Evolutionary conservation across 2,888 invertebrate species (phyloP).

Genomic region (Mesochorus sp.): DNA sequence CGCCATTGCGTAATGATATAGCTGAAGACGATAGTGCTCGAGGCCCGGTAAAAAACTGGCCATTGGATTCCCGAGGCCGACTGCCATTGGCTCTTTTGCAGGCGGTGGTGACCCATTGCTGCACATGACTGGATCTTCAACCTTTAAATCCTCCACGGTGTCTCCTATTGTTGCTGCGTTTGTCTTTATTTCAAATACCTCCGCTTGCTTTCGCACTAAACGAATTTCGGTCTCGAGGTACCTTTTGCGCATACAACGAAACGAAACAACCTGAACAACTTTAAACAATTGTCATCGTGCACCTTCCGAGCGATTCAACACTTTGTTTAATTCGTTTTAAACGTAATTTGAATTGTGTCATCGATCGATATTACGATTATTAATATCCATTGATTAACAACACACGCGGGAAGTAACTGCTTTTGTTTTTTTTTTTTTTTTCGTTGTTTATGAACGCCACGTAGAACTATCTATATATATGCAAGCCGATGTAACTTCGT

Average conservation of each 20-base stretch:
- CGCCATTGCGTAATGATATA: constrained; percentile 94
- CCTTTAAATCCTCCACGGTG: neutral
- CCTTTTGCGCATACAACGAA: no score
- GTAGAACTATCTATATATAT: no score
- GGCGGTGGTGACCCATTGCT: constrained; percentile 80
- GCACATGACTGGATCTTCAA: constrained; percentile 74
- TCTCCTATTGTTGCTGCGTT: no score
- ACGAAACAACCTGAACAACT: neutral
- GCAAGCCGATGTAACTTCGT: no score
- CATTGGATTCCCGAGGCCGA: constrained; percentile 77
- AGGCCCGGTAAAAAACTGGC: constrained; percentile 83
- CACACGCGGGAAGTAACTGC: no score
- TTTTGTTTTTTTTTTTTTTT: neutral
- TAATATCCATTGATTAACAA: no score
- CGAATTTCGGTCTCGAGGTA: neutral
- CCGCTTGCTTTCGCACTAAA: no score
- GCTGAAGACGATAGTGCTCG: constrained; percentile 92
- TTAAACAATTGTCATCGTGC: neutral
- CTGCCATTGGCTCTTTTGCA: constrained; percentile 75
- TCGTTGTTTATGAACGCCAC: neutral
- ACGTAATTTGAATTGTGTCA: no score
- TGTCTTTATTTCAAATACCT: no score
- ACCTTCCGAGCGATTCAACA: neutral
- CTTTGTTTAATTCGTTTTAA: no score
- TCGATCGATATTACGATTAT: no score